Evolutionary conservation across 1,140 invertebrate genomes (phyloP).

Genomic region (Penaeus japonicus): DNA sequence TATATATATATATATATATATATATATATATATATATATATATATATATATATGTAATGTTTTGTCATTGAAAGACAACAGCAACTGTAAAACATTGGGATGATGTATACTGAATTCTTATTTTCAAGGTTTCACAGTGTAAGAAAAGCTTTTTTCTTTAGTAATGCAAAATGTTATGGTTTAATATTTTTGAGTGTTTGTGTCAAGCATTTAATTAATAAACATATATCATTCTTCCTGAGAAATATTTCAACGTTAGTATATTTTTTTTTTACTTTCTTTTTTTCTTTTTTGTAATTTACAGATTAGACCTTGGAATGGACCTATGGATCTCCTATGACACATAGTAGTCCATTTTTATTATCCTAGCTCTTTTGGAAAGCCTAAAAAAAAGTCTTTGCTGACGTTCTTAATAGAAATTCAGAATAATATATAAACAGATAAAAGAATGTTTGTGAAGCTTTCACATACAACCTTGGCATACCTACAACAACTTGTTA

Average conservation of each 20-base stretch:
- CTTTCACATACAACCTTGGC: too few relatives aligned
- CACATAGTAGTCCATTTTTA: too few relatives aligned
- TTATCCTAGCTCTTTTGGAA: too few relatives aligned
- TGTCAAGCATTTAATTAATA: neutral
- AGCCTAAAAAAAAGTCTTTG: too few relatives aligned
- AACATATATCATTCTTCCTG: neutral
- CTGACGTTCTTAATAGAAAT: too few relatives aligned
- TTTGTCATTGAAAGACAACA: too few relatives aligned
- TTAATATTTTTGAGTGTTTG: neutral
- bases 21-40: too few relatives aligned
- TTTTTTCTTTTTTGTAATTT: neutral
- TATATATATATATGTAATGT: too few relatives aligned
- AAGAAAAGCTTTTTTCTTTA: neutral
- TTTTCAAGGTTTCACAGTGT: neutral
- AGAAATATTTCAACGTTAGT: neutral
- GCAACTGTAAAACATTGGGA: slow-evolving; percentile 15
- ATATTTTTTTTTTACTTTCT: neutral
- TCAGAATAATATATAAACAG: too few relatives aligned
- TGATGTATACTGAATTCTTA: slow-evolving; percentile 10
- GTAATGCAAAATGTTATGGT: slow-evolving; percentile 6
- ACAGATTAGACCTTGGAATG: neutral
- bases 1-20: too few relatives aligned
- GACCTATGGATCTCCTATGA: neutral
- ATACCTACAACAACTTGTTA: too few relatives aligned
- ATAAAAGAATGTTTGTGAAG: too few relatives aligned